Conservation (phyloP, 92 coral and sea anemone species). For the Epizoanthus fatuus region DNA sequence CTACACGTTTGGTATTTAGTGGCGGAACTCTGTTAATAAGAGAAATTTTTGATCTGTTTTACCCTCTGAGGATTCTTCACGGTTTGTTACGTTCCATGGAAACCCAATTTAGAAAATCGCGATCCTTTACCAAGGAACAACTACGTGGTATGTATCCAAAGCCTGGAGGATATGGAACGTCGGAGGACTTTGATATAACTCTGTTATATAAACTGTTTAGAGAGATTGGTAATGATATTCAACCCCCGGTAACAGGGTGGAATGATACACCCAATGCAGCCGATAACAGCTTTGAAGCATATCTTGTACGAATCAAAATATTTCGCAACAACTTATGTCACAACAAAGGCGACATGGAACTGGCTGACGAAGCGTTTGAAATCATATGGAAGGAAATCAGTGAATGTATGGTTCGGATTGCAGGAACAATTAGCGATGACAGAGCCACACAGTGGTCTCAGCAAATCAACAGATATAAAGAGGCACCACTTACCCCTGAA, state of each 20-base stretch:
- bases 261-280: slow-evolving; percentile 6
- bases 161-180: slow-evolving; percentile 1
- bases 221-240: slow-evolving; percentile 22
- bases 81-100: neutral
- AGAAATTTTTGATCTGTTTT: neutral
- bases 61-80: neutral
- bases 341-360: slow-evolving; percentile 23
- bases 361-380: slow-evolving; percentile 19
- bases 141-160: slow-evolving; percentile 30
- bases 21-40: slow-evolving; percentile 31
- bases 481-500: slow-evolving; percentile 4
- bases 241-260: slow-evolving; percentile 27
- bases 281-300: slow-evolving; percentile 31
- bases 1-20: slow-evolving; percentile 1
- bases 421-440: slow-evolving; percentile 1
- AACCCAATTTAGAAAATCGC: neutral
- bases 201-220: slow-evolving; percentile 29
- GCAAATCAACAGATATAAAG: neutral
- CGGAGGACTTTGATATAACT: slow-evolving; percentile 50
- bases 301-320: slow-evolving; percentile 45
- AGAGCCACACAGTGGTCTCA: slow-evolving; percentile 12
- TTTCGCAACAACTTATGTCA: slow-evolving; percentile 41
- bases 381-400: slow-evolving; percentile 37
- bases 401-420: slow-evolving; percentile 34
- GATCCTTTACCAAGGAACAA: neutral